A percentile compares a stretch with the other conserved stretches of the same genome.
Conservation (phyloP, 1,140 invertebrate genomes). For the Drosophila bocqueti region DNA sequence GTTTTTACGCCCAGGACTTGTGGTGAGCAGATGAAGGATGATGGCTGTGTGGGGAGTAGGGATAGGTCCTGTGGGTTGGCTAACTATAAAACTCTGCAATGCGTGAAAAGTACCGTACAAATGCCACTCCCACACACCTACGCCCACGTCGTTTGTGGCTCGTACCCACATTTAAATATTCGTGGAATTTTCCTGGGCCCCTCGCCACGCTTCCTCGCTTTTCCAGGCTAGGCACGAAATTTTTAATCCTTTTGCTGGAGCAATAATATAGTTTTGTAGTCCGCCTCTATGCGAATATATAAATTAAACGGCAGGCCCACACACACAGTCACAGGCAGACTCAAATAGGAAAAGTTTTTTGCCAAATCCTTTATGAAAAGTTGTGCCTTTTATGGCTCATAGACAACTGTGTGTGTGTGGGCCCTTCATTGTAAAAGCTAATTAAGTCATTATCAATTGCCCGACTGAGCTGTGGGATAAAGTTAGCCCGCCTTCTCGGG, state of each 20-base stretch:
- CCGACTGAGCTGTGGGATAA: conserved; percentile 24
- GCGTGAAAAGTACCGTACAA: conserved; percentile 74
- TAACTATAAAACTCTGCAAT: conserved; percentile 76
- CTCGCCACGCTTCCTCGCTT: conserved; percentile 5
- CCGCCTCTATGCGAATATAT: conserved; percentile 52
- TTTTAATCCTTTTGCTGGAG: conserved; percentile 77
- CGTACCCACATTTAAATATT: conserved; percentile 33
- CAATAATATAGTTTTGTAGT: conserved; percentile 71
- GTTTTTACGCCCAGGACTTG: conserved; percentile 52
- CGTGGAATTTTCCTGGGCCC: conserved; percentile 18
- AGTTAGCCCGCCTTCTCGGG: conserved; percentile 14
- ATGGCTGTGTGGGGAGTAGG: background rate
- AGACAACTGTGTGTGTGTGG: conserved; percentile 36
- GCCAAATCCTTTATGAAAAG: conserved; percentile 81
- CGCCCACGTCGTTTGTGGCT: conserved; percentile 1
- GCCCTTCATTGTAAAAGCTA: conserved; percentile 58
- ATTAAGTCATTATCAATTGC: conserved; percentile 82
- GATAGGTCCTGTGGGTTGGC: conserved; percentile 30
- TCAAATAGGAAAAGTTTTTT: conserved; percentile 71
- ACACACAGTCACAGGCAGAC: conserved; percentile 35
- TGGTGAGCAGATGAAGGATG: conserved; percentile 44
- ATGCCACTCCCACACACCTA: conserved; percentile 46
- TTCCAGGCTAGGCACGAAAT: conserved; percentile 63
- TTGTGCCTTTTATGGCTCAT: conserved; percentile 68
- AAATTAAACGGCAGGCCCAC: conserved; percentile 71